Percentiles rank a stretch among this genome's conserved stretches.
Conservation (phyloP, 2,888 invertebrate species). For the Phortica okadai region DNA sequence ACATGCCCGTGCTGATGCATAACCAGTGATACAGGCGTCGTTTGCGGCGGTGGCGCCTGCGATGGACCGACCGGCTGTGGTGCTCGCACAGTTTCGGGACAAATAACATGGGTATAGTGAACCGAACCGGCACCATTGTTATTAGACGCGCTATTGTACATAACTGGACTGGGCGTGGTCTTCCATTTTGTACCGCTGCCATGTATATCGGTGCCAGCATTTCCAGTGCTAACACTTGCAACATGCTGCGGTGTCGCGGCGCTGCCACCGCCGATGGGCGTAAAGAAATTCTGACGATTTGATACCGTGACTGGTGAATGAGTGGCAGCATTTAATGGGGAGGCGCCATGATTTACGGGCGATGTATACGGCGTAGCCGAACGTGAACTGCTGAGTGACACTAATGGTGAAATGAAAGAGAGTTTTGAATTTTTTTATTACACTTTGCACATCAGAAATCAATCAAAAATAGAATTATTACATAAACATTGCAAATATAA, state of each 20-base stretch:
- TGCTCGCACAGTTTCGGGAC: constrained; percentile 68
- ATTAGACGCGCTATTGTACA: constrained; percentile 65
- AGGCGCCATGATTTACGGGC: constrained; percentile 83
- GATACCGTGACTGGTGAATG: constrained; percentile 83
- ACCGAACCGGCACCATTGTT: constrained; percentile 29
- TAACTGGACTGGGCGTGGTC: constrained; percentile 74
- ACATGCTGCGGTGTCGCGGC: constrained; percentile 47
- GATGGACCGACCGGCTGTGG: constrained; percentile 61
- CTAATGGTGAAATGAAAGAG: constrained; percentile 77
- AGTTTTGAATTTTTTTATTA: background rate
- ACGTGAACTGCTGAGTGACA: constrained; percentile 94
- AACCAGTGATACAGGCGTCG: constrained; percentile 70
- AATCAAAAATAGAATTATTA: constrained; percentile 52
- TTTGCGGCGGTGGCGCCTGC: constrained; percentile 68
- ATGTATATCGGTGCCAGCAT: background rate
- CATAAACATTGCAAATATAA: constrained; percentile 75
- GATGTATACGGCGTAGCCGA: constrained; percentile 94
- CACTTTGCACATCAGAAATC: background rate
- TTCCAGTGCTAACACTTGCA: background rate
- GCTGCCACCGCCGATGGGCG: constrained; percentile 82
- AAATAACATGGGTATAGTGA: constrained; percentile 71
- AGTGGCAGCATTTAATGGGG: constrained; percentile 80
- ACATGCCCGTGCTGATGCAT: constrained; percentile 74
- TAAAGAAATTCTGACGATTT: constrained; percentile 91
- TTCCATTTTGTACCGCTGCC: constrained; percentile 70